phyloP scores from a whole-genome alignment of 2,797 vertebrate species.

The Malurus splendens region DNA sequence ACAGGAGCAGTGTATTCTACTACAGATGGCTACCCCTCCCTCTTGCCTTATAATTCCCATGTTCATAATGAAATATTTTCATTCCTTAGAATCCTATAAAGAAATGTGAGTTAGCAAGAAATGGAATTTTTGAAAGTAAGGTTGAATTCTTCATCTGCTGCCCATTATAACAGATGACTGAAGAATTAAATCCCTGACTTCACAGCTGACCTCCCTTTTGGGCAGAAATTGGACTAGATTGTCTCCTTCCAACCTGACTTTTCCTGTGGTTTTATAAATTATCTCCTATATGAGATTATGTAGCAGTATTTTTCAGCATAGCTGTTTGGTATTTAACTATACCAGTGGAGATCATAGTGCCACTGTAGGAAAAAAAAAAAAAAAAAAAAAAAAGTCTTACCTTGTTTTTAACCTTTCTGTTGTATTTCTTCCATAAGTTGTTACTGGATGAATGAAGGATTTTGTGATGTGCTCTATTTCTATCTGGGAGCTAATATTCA shows the following conservation, averaged over 20 bases:
- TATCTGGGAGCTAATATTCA: background rate
- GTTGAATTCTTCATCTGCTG: background rate
- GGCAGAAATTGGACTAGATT: background rate
- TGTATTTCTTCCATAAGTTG: background rate
- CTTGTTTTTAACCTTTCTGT: background rate
- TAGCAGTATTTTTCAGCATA: background rate
- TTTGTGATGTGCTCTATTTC: background rate
- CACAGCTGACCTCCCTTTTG: background rate
- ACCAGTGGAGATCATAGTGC: background rate
- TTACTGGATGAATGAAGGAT: background rate
- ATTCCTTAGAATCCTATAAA: conserved; percentile 7
- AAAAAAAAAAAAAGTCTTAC: background rate
- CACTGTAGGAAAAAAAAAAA: background rate
- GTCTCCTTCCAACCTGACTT: background rate
- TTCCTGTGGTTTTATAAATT: background rate
- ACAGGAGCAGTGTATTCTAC: conserved; percentile 35
- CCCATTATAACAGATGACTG: background rate
- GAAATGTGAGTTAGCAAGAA: background rate
- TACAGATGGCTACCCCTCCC: conserved; percentile 45
- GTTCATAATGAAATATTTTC: conserved; percentile 12
- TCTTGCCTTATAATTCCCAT: conserved; percentile 17
- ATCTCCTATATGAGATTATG: background rate
- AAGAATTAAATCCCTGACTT: background rate
- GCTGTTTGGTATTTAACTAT: background rate
- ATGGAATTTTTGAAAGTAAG: background rate